phyloP scores from a whole-genome alignment of 2,797 vertebrate genomes.

The Tachyglossus aculeatus region DNA sequence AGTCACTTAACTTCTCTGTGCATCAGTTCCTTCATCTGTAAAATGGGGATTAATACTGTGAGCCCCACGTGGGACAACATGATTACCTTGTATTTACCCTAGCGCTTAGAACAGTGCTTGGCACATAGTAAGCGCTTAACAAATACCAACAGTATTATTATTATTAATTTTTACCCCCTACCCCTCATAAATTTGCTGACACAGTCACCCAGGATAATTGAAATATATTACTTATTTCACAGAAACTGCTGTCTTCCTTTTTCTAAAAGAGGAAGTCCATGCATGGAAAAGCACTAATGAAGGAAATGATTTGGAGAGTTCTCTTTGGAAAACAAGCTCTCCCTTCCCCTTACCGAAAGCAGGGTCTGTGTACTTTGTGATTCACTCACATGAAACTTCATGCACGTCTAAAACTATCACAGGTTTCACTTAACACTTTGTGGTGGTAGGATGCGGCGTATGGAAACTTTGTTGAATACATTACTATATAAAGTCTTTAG shows the following conservation, averaged over 20 bases:
- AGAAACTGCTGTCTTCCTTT: slow-evolving; percentile 33
- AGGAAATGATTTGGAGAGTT: slow-evolving; percentile 20
- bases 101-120: not conserved
- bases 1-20: not conserved
- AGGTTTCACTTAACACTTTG: slow-evolving; percentile 40
- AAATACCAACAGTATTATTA: not conserved
- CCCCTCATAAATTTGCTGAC: not conserved
- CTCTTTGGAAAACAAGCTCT: slow-evolving; percentile 10
- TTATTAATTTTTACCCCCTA: not conserved
- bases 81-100: too few species aligned
- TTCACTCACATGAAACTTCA: slow-evolving; percentile 38
- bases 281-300: slow-evolving; percentile 21
- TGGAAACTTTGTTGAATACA: slow-evolving; percentile 44
- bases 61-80: not conserved
- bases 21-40: not conserved
- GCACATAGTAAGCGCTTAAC: not conserved
- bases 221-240: slow-evolving; percentile 29
- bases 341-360: slow-evolving; percentile 29
- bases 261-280: slow-evolving; percentile 49
- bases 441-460: slow-evolving; percentile 13
- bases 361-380: slow-evolving; percentile 38
- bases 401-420: slow-evolving; percentile 33
- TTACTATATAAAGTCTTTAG: slow-evolving; percentile 37
- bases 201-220: slow-evolving; percentile 26
- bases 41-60: not conserved